These are phyloP conservation scores for Pygathrix nemaeus DNA, from an alignment of 2,113 vertebrate species.

Conservation along the genomic window DNA sequence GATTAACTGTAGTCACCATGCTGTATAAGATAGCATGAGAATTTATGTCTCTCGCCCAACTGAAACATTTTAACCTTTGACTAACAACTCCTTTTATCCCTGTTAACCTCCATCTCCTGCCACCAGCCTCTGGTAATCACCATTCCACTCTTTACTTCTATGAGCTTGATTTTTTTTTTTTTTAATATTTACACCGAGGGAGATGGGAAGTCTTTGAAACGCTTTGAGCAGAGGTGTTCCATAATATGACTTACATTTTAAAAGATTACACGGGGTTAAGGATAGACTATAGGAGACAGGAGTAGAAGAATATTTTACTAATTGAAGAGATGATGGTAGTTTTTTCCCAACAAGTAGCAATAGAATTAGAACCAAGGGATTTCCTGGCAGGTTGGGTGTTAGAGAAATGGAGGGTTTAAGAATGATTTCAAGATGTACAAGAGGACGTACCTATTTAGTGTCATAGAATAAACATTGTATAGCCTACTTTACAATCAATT, in stretches of 20 bases:
- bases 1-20: background rate
- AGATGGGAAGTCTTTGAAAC: background rate
- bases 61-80: background rate
- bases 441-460: background rate
- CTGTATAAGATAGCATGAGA: background rate
- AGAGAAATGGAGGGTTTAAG: background rate
- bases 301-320: background rate
- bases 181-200: background rate
- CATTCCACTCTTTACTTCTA: background rate
- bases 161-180: background rate
- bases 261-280: background rate
- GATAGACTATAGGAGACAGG: background rate
- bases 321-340: background rate
- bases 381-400: background rate
- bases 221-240: background rate
- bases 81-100: too few relatives aligned
- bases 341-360: background rate
- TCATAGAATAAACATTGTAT: background rate
- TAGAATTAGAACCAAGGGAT: background rate
- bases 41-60: too few relatives aligned
- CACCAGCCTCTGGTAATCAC: background rate
- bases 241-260: background rate
- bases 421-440: background rate
- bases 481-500: background rate
- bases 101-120: fast-evolving